Base-by-base conservation (phyloP, 2,113 vertebrate species). In the Canis aureus region DNA sequence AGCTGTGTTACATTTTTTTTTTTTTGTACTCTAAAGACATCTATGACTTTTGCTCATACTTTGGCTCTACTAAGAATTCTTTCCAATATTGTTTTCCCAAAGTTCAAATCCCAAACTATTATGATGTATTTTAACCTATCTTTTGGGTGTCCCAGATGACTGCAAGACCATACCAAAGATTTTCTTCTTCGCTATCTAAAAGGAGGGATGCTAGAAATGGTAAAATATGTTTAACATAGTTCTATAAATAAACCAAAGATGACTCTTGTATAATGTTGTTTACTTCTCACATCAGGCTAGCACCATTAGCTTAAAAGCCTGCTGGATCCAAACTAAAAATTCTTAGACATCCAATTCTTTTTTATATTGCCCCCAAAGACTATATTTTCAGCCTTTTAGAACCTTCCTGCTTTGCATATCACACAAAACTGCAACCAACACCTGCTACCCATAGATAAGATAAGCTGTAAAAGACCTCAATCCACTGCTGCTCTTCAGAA, bases 121-220 rank as follows among this genome's bases (percentile, higher is more conserved):
- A 51, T 38, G 6, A 19, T 51, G 27, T 13, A 15, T 64, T 90
- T 73, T 86, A 66, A 87, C 17, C 51, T n/a, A 53, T 57, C 32
- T 85, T 80, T 73, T 73, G n/a, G 71, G 32, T 79, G 5, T 83
- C 27, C 17, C 15, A 73, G 16, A 27, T 96, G n/a, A 10, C 55
- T 80, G 4, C 3, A 83, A 5, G 57, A 81, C n/a, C 23, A 57
- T 29, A 91, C 15, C 7, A 71, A 84, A 84, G 62, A 74, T 82
- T 51, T 53, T 86, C 15, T 90, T 93, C 53, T 84, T 85, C 25
- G 43, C 16, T 94, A 43, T 66, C 32, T 57, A 94, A 90, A 85
- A 55, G n/a, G 32, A 94, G 32, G 62, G 27, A 60, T 80, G 15
- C 12, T 57, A 81, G 17, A 84, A 88, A 69, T 62, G 8, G 3